phyloP scores from a whole-genome alignment of 2,888 invertebrate species.

The Muschampia plurimacula region DNA sequence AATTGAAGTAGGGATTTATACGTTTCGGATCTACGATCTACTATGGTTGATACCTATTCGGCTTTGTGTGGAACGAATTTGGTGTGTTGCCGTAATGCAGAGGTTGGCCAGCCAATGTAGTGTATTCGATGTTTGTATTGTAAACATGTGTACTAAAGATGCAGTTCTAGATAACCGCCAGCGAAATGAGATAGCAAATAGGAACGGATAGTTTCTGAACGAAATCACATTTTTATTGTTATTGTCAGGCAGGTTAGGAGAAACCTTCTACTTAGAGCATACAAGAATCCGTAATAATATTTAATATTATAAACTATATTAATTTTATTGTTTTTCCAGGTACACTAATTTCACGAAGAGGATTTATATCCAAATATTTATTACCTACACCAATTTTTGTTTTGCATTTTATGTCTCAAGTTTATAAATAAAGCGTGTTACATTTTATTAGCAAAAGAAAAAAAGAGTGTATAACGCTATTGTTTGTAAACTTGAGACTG shows the following conservation, averaged over 20 bases:
- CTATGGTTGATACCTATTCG: slow-evolving; percentile 53
- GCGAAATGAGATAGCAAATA: slow-evolving; percentile 27
- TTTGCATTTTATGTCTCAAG: too few species aligned
- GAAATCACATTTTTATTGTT: slow-evolving; percentile 11
- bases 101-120: slow-evolving; percentile 34
- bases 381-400: too few species aligned
- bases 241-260: background rate
- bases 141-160: slow-evolving; percentile 40
- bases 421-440: too few species aligned
- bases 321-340: too few species aligned
- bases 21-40: slow-evolving; percentile 70
- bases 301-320: background rate
- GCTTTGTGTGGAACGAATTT: slow-evolving; percentile 49
- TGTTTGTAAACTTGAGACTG: too few species aligned
- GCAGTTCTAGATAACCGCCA: slow-evolving; percentile 33
- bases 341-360: too few species aligned
- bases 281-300: background rate
- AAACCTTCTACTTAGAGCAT: background rate
- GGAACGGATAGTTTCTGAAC: slow-evolving; percentile 6
- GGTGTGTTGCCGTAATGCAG: slow-evolving; percentile 48
- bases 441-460: too few species aligned
- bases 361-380: too few species aligned
- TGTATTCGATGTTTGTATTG: slow-evolving; percentile 39
- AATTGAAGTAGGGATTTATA: slow-evolving; percentile 82
- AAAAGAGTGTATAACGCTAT: too few species aligned